These are phyloP conservation scores for Bos javanicus DNA, from an alignment of 2,113 vertebrate genomes.

Conservation along the genomic window DNA sequence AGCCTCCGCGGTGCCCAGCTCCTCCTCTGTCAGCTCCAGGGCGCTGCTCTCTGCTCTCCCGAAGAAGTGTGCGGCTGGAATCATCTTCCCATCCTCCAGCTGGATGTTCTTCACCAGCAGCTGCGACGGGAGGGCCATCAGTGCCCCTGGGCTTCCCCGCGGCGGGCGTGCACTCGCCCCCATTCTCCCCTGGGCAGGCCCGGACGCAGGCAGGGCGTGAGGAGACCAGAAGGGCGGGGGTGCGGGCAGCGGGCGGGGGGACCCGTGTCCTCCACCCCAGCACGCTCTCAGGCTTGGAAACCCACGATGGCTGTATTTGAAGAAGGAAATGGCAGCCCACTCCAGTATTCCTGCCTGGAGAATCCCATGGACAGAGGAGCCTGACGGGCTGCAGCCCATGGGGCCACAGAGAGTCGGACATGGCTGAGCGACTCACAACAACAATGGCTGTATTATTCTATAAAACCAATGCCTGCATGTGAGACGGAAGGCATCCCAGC, in stretches of 20 bases:
- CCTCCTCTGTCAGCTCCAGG: constrained; percentile 85
- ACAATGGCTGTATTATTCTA: neutral
- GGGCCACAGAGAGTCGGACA: neutral
- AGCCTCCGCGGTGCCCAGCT: constrained; percentile 81
- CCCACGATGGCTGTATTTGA: neutral
- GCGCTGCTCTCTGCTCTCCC: constrained; percentile 71
- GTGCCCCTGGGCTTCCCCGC: neutral
- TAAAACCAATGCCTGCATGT: neutral
- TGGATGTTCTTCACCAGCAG: constrained; percentile 89
- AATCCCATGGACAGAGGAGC: neutral
- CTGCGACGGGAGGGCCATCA: constrained; percentile 66
- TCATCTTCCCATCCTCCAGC: constrained; percentile 90
- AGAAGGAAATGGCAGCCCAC: neutral
- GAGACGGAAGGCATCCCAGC: neutral
- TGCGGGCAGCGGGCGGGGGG: fast-evolving
- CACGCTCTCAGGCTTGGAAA: neutral
- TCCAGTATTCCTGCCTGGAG: neutral
- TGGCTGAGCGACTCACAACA: neutral
- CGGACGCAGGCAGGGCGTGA: fast-evolving
- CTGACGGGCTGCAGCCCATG: neutral
- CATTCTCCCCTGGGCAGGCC: neutral
- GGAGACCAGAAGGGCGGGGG: neutral
- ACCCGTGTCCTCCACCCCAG: no score
- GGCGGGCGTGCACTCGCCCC: neutral
- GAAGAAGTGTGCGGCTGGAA: constrained; percentile 87